These are phyloP conservation scores for Pteropus alecto DNA, from an alignment of 2,113 vertebrate species.

Conservation along the genomic window DNA sequence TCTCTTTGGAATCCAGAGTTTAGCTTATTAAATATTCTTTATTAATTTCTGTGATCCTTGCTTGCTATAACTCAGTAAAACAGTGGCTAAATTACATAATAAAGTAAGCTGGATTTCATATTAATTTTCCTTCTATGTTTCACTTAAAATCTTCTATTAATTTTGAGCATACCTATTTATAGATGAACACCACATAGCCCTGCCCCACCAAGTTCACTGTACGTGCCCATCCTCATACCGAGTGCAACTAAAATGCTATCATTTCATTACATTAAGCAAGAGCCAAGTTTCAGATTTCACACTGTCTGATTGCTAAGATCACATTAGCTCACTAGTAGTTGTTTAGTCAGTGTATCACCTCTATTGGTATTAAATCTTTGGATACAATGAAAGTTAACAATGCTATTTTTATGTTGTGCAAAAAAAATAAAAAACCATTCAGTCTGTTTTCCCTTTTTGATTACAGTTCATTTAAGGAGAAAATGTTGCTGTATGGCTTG, in stretches of 20 bases:
- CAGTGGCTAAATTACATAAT: constrained; percentile 69
- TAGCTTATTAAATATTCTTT: constrained; percentile 79
- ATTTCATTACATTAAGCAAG: constrained; percentile 56
- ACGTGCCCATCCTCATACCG: background rate
- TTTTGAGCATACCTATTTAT: background rate
- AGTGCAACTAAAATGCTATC: background rate
- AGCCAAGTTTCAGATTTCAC: constrained; percentile 52
- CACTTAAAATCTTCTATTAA: constrained; percentile 41
- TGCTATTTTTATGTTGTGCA: constrained; percentile 73
- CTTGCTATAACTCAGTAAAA: constrained; percentile 79
- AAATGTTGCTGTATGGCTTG: constrained; percentile 77
- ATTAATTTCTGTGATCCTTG: constrained; percentile 79
- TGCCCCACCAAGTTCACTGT: background rate
- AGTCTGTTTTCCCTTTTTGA: constrained; percentile 82
- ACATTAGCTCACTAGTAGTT: constrained; percentile 52
- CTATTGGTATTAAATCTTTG: constrained; percentile 77
- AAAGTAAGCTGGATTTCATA: constrained; percentile 71
- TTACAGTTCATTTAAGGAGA: constrained; percentile 82
- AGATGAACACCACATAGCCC: background rate
- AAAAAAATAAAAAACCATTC: constrained; percentile 67
- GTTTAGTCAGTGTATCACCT: constrained; percentile 65
- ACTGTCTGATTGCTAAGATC: constrained; percentile 54
- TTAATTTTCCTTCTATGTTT: constrained; percentile 54
- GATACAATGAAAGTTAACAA: constrained; percentile 79
- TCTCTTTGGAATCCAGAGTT: constrained; percentile 78